Percentiles rank a stretch among this genome's conserved stretches.
phyloP scores from a whole-genome alignment of 2,797 vertebrate genomes.

The Sebastiscus albofasciatus region DNA sequence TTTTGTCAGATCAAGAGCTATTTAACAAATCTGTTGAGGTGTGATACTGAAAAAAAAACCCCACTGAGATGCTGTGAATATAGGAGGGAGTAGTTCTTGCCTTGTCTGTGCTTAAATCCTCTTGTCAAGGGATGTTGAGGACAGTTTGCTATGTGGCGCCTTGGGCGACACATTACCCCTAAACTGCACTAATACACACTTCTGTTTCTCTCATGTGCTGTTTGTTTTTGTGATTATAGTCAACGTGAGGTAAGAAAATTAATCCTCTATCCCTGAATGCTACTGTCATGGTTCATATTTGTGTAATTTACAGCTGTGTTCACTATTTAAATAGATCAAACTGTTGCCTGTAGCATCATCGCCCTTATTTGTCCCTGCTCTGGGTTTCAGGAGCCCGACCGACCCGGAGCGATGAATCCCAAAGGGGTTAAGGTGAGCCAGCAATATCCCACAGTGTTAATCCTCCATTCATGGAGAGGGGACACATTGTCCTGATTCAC shows the following conservation, averaged over 20 bases:
- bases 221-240: slow-evolving; percentile 24
- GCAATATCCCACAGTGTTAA: slow-evolving; percentile 62
- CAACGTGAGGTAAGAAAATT: slow-evolving; percentile 54
- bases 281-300: neutral
- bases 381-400: slow-evolving; percentile 55
- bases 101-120: slow-evolving; percentile 25
- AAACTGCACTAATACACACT: slow-evolving; percentile 13
- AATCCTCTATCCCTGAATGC: neutral
- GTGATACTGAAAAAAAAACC: neutral
- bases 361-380: slow-evolving; percentile 30
- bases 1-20: neutral
- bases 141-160: neutral
- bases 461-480: slow-evolving; percentile 53
- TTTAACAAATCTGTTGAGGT: neutral
- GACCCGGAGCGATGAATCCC: slow-evolving; percentile 68
- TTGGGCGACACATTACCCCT: neutral
- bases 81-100: neutral
- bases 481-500: slow-evolving; percentile 61
- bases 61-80: slow-evolving; percentile 1
- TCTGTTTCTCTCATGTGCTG: slow-evolving; percentile 21
- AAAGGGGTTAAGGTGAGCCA: slow-evolving; percentile 79
- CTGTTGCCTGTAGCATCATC: neutral
- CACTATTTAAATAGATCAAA: neutral
- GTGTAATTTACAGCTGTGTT: neutral
- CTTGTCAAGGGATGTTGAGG: slow-evolving; percentile 24